Evolutionary conservation across 1,140 invertebrate genomes (phyloP).

Genomic region (Battus philenor): DNA sequence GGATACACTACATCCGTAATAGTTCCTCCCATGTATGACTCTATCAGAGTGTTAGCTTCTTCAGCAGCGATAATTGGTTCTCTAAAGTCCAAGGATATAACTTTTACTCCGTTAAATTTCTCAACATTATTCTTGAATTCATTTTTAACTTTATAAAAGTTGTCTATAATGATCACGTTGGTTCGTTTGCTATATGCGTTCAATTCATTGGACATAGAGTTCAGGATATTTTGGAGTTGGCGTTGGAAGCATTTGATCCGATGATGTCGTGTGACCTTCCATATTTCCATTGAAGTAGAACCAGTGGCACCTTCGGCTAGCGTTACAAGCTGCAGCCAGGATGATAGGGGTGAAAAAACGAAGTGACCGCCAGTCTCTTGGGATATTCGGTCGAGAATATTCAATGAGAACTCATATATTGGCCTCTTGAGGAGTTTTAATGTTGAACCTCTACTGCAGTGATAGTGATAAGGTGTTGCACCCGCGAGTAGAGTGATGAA

Average conservation of each 20-base stretch:
- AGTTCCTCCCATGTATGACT: constrained; percentile 27
- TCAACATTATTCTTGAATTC: constrained; percentile 29
- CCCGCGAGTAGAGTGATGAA: constrained; percentile 14
- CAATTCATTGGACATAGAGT: constrained; percentile 32
- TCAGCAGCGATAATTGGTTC: constrained; percentile 25
- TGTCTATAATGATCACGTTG: constrained; percentile 41
- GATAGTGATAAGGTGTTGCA: constrained; percentile 15
- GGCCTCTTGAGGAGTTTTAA: constrained; percentile 33
- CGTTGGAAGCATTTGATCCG: constrained; percentile 40
- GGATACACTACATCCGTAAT: constrained; percentile 31
- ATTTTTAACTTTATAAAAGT: constrained; percentile 37
- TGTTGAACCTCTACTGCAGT: constrained; percentile 30
- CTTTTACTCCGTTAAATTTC: constrained; percentile 31
- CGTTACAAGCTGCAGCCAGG: constrained; percentile 67
- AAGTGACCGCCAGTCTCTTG: constrained; percentile 46
- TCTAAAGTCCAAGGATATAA: constrained; percentile 37
- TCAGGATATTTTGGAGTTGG: constrained; percentile 36
- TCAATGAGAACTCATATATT: constrained; percentile 49
- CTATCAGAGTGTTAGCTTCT: constrained; percentile 33
- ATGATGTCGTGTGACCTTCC: constrained; percentile 54
- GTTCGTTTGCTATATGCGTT: constrained; percentile 25
- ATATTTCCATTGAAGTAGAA: constrained; percentile 53
- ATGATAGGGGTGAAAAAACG: constrained; percentile 66
- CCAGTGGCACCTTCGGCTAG: constrained; percentile 65
- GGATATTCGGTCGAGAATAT: constrained; percentile 40